Percentiles rank a stretch among this genome's conserved stretches.
Conservation (phyloP, 64 coral and sea anemone genomes). For the Dendrophyllia cribrosa region DNA sequence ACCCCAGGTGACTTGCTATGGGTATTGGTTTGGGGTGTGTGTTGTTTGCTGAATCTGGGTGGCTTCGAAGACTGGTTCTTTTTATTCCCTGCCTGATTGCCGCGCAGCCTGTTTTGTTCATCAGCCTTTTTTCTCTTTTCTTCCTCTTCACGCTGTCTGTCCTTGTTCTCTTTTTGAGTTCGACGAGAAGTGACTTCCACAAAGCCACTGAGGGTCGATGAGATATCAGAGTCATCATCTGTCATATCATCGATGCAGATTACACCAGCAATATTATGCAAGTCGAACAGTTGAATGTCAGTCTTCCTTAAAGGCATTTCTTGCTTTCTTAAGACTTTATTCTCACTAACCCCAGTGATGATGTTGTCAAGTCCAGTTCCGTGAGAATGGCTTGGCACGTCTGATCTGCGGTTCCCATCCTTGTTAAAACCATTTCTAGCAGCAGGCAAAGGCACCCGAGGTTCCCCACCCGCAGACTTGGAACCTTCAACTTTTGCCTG, state of each 20-base stretch:
- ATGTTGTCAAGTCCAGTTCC: slow-evolving; percentile 85
- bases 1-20: slow-evolving; percentile 53
- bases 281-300: slow-evolving; percentile 84
- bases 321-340: slow-evolving; percentile 51
- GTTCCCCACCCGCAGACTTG: slow-evolving; percentile 73
- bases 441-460: slow-evolving; percentile 94
- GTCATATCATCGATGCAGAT: slow-evolving; percentile 98
- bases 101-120: slow-evolving; percentile 77
- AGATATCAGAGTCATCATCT: slow-evolving; percentile 91
- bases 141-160: slow-evolving; percentile 96
- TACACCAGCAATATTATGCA: slow-evolving; percentile 96
- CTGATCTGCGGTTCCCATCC: slow-evolving; percentile 71
- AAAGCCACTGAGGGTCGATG: slow-evolving; percentile 97
- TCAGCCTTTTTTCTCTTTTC: slow-evolving; percentile 74
- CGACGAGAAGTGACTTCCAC: slow-evolving; percentile 96
- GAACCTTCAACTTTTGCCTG: slow-evolving; percentile 99
- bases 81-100: slow-evolving; percentile 73
- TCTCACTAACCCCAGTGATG: slow-evolving; percentile 47
- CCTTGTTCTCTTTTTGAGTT: slow-evolving; percentile 93
- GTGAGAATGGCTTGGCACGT: slow-evolving; percentile 45
- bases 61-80: slow-evolving; percentile 85
- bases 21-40: slow-evolving; percentile 43
- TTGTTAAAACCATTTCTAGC: slow-evolving; percentile 77
- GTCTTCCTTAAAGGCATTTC: slow-evolving; percentile 60
- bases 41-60: slow-evolving; percentile 90